A percentile compares a stretch with the other conserved stretches of the same genome.
These are phyloP conservation scores for Mya arenaria DNA, from an alignment of 1,140 invertebrate species.

Conservation along the genomic window DNA sequence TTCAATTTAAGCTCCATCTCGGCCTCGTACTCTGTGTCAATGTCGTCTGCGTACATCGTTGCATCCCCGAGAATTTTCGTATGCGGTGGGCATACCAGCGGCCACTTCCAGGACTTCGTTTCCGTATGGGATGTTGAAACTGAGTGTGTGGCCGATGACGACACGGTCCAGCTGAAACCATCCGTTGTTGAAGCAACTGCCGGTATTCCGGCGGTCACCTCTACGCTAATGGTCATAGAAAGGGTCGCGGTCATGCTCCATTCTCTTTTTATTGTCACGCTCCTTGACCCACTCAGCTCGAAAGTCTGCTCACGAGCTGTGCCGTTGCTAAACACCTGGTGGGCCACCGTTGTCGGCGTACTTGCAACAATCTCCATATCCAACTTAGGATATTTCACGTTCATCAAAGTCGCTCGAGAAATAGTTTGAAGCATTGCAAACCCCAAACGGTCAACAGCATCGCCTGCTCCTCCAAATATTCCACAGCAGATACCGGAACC, in stretches of 20 bases:
- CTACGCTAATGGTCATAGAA: neutral
- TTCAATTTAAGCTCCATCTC: neutral
- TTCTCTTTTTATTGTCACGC: neutral
- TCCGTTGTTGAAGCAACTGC: neutral
- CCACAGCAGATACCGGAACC: constrained; percentile 5
- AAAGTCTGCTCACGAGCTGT: neutral
- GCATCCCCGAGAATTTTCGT: neutral
- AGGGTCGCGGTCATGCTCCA: neutral
- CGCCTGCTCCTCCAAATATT: neutral
- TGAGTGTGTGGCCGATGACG: neutral
- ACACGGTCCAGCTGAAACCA: neutral
- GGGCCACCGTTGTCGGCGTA: neutral
- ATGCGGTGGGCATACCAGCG: neutral
- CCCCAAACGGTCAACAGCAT: neutral
- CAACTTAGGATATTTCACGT: neutral
- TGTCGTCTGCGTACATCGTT: constrained; percentile 1
- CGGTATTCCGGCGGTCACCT: neutral
- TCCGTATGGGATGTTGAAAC: neutral
- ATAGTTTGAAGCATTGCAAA: constrained; percentile 5
- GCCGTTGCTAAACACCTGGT: neutral
- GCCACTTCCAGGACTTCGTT: neutral
- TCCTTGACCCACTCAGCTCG: neutral
- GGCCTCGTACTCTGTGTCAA: neutral
- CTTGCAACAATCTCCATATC: too few relatives aligned
- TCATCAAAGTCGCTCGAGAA: neutral